phyloP scores from a whole-genome alignment of 2,888 invertebrate genomes.

The Dermolepida albohirtum region DNA sequence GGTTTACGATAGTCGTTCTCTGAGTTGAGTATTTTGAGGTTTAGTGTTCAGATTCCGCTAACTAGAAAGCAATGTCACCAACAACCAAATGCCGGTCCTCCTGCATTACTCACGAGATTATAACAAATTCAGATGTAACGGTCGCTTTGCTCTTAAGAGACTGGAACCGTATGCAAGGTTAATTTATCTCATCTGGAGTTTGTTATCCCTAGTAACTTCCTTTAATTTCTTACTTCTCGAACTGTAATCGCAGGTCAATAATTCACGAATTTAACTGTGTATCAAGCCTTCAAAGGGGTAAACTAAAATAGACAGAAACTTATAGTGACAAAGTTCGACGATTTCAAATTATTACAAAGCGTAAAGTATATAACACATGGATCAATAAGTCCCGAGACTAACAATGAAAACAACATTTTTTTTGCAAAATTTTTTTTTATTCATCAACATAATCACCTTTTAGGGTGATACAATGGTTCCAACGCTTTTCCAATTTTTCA shows the following conservation, averaged over 20 bases:
- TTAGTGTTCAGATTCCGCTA: conserved; percentile 48
- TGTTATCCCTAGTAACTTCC: conserved; percentile 41
- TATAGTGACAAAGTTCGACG: no score
- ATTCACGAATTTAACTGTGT: conserved; percentile 3
- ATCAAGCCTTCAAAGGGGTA: neutral
- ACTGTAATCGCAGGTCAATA: conserved; percentile 32
- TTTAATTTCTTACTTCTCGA: conserved; percentile 34
- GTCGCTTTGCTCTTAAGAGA: conserved; percentile 54
- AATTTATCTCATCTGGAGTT: conserved; percentile 52
- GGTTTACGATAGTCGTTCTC: conserved; percentile 51
- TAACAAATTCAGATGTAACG: conserved; percentile 62
- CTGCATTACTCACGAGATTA: conserved; percentile 59
- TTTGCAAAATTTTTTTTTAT: no score
- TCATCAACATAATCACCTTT: no score
- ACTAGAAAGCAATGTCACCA: conserved; percentile 50
- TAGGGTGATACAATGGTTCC: no score
- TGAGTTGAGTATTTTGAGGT: conserved; percentile 37
- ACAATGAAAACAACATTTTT: no score
- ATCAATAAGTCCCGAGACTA: no score
- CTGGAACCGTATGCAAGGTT: conserved; percentile 53
- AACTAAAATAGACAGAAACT: neutral
- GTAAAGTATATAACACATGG: no score
- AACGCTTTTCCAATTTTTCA: no score
- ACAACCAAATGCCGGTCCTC: conserved; percentile 53
- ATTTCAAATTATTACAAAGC: no score